These are phyloP conservation scores for Panulirus ornatus DNA, from an alignment of 1,140 invertebrate genomes.

Conservation along the genomic window DNA sequence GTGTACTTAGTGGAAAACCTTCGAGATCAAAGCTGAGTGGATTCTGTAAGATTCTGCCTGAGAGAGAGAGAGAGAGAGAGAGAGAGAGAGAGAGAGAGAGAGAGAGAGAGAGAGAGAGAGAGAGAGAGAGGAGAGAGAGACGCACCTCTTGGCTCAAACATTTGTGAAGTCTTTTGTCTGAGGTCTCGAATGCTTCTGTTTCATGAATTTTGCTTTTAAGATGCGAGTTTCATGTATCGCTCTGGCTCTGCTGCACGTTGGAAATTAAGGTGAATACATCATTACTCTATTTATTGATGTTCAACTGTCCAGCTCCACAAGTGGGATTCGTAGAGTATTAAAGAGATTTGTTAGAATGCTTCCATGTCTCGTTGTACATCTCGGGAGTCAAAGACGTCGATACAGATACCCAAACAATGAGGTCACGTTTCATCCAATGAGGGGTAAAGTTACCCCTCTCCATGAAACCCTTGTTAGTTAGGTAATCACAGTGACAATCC, in stretches of 20 bases:
- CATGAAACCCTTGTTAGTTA: background rate
- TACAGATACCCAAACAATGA: too few relatives aligned
- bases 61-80: slow-evolving; percentile 25
- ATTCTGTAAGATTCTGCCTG: background rate
- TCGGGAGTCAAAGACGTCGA: too few relatives aligned
- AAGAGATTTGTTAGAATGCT: too few relatives aligned
- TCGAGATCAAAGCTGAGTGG: too few relatives aligned
- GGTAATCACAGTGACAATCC: background rate
- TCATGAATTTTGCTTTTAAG: background rate
- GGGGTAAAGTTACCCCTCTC: background rate
- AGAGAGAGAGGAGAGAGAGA: background rate
- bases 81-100: slow-evolving; percentile 45
- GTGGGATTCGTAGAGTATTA: too few relatives aligned
- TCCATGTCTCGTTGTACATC: too few relatives aligned
- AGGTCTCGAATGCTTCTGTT: background rate
- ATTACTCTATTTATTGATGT: background rate
- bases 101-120: slow-evolving; percentile 37
- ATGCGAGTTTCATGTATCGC: background rate
- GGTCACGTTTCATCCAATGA: too few relatives aligned
- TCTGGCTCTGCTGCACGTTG: background rate
- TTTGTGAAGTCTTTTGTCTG: background rate
- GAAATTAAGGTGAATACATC: background rate
- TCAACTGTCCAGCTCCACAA: background rate
- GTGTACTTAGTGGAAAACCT: too few relatives aligned
- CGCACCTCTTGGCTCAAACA: background rate